Conservation (phyloP, 2,113 vertebrate species). For the Cygnus buccinator region DNA sequence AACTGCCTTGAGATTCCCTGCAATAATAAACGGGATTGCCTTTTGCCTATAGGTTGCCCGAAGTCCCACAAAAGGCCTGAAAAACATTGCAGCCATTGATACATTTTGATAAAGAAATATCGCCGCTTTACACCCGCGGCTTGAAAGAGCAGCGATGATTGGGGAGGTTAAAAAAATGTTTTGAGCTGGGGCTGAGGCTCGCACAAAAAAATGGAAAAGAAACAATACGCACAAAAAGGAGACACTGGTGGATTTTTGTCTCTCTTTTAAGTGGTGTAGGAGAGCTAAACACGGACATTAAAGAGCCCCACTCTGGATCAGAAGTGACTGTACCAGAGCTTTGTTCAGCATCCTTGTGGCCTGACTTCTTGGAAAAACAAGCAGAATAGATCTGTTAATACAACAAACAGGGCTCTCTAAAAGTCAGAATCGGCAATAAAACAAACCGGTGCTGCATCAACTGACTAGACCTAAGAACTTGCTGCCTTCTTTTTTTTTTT, state of each 20-base stretch:
- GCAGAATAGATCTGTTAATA: neutral
- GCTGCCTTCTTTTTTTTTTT: neutral
- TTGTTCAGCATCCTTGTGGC: neutral
- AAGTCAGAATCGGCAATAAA: neutral
- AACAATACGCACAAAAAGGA: neutral
- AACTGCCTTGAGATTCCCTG: conserved; percentile 82
- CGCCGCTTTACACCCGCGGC: neutral
- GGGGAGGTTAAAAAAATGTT: conserved; percentile 39
- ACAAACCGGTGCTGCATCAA: neutral
- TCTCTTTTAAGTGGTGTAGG: neutral
- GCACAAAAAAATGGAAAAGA: neutral
- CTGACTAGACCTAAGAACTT: neutral
- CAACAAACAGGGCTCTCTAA: neutral
- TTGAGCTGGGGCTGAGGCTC: neutral
- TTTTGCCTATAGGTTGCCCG: conserved; percentile 85
- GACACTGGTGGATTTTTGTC: conserved; percentile 12
- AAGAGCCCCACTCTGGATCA: conserved; percentile 2
- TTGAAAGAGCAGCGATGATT: conserved; percentile 44
- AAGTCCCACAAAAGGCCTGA: conserved; percentile 66
- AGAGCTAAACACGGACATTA: neutral
- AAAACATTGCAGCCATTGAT: conserved; percentile 34
- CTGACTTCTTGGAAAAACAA: neutral
- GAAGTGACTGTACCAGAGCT: conserved; percentile 37
- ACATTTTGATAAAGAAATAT: conserved; percentile 54
- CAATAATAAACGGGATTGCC: conserved; percentile 87